phyloP scores from a whole-genome alignment of 2,888 invertebrate species.

The Chironomus riparius region DNA sequence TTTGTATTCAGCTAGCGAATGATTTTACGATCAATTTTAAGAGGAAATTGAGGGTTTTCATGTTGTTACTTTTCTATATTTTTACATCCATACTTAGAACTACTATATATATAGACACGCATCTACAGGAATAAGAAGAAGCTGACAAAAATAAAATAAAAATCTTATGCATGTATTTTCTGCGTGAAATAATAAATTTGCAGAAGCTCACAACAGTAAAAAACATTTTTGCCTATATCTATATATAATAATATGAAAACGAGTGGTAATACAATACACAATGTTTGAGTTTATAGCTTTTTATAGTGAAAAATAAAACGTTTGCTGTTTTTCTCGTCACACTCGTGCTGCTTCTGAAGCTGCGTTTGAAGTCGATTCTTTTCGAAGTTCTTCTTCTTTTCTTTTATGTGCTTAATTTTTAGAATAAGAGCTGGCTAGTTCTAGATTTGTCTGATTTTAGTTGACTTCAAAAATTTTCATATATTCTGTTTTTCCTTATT shows the following conservation, averaged over 20 bases:
- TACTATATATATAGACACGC: too few species aligned
- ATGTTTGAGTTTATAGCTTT: background rate
- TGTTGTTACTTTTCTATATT: background rate
- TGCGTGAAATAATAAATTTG: background rate
- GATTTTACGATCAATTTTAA: constrained; percentile 24
- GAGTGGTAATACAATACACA: background rate
- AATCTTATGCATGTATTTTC: background rate
- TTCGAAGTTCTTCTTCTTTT: too few species aligned
- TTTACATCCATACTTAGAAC: background rate
- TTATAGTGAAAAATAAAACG: background rate
- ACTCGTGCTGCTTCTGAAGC: too few species aligned
- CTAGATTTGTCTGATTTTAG: too few species aligned
- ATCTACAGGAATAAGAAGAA: too few species aligned
- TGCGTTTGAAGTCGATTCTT: too few species aligned
- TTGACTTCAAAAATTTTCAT: too few species aligned
- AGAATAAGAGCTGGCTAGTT: too few species aligned
- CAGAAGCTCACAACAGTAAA: background rate
- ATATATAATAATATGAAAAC: background rate
- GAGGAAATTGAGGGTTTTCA: constrained; percentile 14
- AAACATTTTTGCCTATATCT: background rate
- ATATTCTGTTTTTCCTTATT: too few species aligned
- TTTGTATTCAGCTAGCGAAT: constrained; percentile 22
- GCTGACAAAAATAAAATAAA: background rate
- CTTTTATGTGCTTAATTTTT: too few species aligned
- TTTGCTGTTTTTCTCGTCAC: background rate